Conservation (phyloP, 2,888 invertebrate genomes). For the Caenorhabditis japonica region DNA sequence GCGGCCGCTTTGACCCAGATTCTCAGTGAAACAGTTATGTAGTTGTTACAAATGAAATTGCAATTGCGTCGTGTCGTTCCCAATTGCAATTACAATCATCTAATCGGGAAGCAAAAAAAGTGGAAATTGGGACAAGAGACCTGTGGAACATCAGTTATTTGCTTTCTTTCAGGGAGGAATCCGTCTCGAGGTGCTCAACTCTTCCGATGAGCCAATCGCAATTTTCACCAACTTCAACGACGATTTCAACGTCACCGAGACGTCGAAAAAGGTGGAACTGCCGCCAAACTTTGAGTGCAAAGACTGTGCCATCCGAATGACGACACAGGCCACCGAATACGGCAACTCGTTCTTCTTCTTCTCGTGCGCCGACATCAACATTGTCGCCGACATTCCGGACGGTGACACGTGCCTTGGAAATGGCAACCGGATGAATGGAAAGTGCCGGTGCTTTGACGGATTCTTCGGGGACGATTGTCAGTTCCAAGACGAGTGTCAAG, state of each 20-base stretch:
- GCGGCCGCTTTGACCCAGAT: not conserved
- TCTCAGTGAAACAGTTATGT: constrained; percentile 14
- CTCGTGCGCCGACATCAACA: constrained; percentile 90
- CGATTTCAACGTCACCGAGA: constrained; percentile 80
- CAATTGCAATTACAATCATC: no score
- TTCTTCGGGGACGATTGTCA: constrained; percentile 36
- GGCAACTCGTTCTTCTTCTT: constrained; percentile 88
- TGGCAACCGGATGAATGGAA: constrained; percentile 80
- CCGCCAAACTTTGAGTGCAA: constrained; percentile 88
- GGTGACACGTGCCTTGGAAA: constrained; percentile 88
- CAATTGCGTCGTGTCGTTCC: no score
- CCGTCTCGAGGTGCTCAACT: constrained; percentile 88
- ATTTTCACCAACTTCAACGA: constrained; percentile 82
- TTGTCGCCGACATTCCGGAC: constrained; percentile 79
- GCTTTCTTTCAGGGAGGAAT: constrained; percentile 90
- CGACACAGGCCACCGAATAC: constrained; percentile 93
- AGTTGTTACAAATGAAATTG: no score
- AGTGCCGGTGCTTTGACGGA: constrained; percentile 69
- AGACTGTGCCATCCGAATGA: constrained; percentile 90
- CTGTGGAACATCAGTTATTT: no score
- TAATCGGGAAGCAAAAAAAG: constrained; percentile 7
- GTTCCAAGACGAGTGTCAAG: constrained; percentile 85
- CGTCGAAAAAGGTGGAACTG: constrained; percentile 86
- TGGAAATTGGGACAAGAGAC: constrained; percentile 8
- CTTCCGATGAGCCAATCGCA: constrained; percentile 86